Percentiles rank a stretch among this genome's conserved stretches.
These are phyloP conservation scores for Diabrotica balteata DNA, from an alignment of 2,888 invertebrate species.

Conservation along the genomic window DNA sequence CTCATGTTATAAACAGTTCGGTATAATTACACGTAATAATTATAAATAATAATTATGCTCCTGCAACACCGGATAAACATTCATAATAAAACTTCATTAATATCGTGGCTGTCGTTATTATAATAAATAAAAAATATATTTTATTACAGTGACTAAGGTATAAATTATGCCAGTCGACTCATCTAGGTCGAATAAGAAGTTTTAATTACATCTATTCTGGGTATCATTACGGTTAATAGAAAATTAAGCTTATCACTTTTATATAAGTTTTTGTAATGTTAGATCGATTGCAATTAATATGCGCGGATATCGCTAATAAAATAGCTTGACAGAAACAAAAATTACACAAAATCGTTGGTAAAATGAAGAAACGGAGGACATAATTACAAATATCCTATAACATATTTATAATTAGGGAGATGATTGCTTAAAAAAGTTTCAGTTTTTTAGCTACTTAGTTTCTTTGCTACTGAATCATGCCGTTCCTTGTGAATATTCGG, in stretches of 20 bases:
- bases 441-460: too few relatives aligned
- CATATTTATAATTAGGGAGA: too few relatives aligned
- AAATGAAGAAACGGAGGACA: too few relatives aligned
- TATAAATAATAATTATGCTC: conserved; percentile 56
- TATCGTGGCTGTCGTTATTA: conserved; percentile 41
- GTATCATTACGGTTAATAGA: conserved; percentile 4
- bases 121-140: conserved; percentile 34
- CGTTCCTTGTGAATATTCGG: too few relatives aligned
- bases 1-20: conserved; percentile 49
- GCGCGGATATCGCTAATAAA: background rate
- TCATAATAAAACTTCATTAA: conserved; percentile 58
- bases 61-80: conserved; percentile 59
- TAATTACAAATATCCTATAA: too few relatives aligned
- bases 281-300: background rate
- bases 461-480: too few relatives aligned
- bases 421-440: too few relatives aligned
- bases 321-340: too few relatives aligned
- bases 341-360: too few relatives aligned
- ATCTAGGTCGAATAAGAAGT: conserved; percentile 11
- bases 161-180: conserved; percentile 20
- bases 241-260: conserved; percentile 4
- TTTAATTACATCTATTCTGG: conserved; percentile 15
- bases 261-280: background rate
- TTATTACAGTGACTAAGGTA: conserved; percentile 25
- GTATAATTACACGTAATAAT: conserved; percentile 50